phyloP scores from a whole-genome alignment of 2,888 invertebrate species.

The Rotaria sp. region DNA sequence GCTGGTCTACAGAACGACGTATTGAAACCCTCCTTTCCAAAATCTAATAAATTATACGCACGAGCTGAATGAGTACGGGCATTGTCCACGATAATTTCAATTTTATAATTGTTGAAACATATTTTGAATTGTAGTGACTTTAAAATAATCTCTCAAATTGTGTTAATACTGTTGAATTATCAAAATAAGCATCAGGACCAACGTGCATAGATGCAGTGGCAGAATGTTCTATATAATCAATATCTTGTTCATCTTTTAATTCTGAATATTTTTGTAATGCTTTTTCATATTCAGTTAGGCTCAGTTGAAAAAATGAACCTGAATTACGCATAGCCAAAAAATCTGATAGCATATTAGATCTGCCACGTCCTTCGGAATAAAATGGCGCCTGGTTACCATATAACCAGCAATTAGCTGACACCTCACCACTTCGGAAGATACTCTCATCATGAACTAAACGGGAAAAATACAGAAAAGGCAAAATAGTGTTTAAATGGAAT shows the following conservation, averaged over 20 bases:
- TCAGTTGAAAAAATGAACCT: conserved; percentile 13
- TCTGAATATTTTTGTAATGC: neutral
- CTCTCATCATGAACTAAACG: neutral
- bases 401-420: neutral
- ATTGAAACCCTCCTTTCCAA: neutral
- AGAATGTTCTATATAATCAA: neutral
- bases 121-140: neutral
- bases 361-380: conserved; percentile 24
- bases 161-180: neutral
- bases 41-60: neutral
- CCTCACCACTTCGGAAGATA: conserved; percentile 6
- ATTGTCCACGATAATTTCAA: neutral
- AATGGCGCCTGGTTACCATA: neutral
- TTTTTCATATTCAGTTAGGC: neutral
- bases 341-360: neutral
- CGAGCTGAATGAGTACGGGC: conserved; percentile 7
- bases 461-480: neutral
- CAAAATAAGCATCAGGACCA: neutral
- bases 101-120: neutral
- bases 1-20: neutral
- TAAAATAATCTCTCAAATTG: conserved; percentile 25
- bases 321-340: neutral
- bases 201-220: neutral
- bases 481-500: neutral
- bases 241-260: neutral